These are phyloP conservation scores for Coenonympha glycerion DNA, from an alignment of 2,888 invertebrate genomes.

Conservation along the genomic window DNA sequence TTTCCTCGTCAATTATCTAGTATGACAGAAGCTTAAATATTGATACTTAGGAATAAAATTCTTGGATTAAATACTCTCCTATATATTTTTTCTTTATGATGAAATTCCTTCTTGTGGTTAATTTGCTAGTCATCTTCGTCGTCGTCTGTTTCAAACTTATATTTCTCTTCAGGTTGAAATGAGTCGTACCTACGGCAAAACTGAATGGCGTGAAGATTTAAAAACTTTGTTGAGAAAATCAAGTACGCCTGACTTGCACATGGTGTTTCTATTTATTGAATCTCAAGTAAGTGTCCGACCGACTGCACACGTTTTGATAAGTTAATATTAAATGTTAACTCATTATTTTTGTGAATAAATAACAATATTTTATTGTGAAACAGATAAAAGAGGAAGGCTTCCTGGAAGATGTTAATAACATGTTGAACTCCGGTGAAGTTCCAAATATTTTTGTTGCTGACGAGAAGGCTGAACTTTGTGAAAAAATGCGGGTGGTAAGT, in stretches of 20 bases:
- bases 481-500: conserved; percentile 87
- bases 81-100: too few relatives aligned
- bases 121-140: too few relatives aligned
- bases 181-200: conserved; percentile 86
- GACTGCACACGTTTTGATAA: not conserved
- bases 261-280: conserved; percentile 93
- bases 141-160: too few relatives aligned
- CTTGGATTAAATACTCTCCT: too few relatives aligned
- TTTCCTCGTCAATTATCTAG: too few relatives aligned
- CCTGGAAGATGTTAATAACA: conserved; percentile 93
- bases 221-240: conserved; percentile 87
- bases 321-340: not conserved
- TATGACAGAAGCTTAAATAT: too few relatives aligned
- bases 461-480: conserved; percentile 92
- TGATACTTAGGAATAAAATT: too few relatives aligned
- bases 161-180: conserved; percentile 82
- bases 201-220: conserved; percentile 94
- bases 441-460: conserved; percentile 91
- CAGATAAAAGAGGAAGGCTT: conserved; percentile 96
- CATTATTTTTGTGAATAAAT: not conserved
- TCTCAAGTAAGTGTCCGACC: conserved; percentile 78
- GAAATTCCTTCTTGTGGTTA: too few relatives aligned
- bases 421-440: conserved; percentile 94
- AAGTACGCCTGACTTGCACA: conserved; percentile 88
- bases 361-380: not conserved